Base-by-base conservation (phyloP, 2,888 invertebrate species). In the Urechis unicinctus region DNA sequence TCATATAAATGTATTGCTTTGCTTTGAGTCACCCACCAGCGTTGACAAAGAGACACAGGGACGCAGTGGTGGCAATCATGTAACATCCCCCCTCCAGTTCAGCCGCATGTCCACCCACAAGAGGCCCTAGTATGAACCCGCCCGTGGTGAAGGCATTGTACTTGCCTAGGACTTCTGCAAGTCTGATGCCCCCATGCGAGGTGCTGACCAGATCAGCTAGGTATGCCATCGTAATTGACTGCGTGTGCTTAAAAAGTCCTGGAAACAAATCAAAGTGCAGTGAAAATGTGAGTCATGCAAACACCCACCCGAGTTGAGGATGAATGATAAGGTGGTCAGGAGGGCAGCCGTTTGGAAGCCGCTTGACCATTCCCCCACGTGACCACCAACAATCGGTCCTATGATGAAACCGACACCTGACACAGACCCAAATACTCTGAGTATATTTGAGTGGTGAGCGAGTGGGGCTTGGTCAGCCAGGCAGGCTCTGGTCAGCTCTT, bases 91-190 rank as follows among this genome's bases (percentile, higher is more conserved):
- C n/a, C n/a, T n/a, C n/a, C n/a, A n/a, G n/a, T n/a, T 74, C 75
- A 1, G 72, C 71, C 29, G 77, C 52, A 57, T 86, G 85, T 0
- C 87, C 87, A 13, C 86, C 86, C 52, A 87, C 79, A 3, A 84
- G 73, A 5, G 88, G 88, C 0, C 87, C 88, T 26, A 87, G 56
- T 22, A 86, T 85, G 63, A 87, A 87, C 1, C 87, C 87, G n/a
- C n/a, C n/a, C n/a, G n/a, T n/a, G n/a, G n/a, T n/a, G n/a, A n/a
- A n/a, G n/a, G n/a, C n/a, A n/a, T n/a, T n/a, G n/a, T n/a, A n/a
- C n/a, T n/a, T n/a, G n/a, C n/a, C n/a, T n/a, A n/a, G n/a, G n/a
- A n/a, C n/a, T n/a, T n/a, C n/a, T n/a, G n/a, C n/a, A n/a, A n/a
- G n/a, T n/a, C n/a, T n/a, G n/a, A n/a, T n/a, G n/a, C n/a, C n/a